Evolutionary conservation across 2,888 invertebrate species (phyloP), one percentile per base, ranked within the genome.

Genomic region (Cerastoderma edule): DNA sequence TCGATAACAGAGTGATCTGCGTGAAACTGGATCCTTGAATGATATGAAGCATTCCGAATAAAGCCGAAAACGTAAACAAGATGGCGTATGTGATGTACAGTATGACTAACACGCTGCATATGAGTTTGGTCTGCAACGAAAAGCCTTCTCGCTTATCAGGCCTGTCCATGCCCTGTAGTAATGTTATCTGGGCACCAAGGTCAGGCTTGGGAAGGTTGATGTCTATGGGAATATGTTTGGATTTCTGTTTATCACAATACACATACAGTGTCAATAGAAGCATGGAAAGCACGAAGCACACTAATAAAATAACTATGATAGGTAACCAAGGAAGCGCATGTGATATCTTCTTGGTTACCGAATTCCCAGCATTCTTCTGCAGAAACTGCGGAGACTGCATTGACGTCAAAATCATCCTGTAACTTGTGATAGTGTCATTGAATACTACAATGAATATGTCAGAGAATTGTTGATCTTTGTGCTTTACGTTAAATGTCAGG

Each of bases 21-120:
- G 78, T 68, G 63, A 89, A 71, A 19, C 81, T 75, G 4, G 87
- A 78, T 19, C 81, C 80, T 54, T 89, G 87, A 6, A 87, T 78
- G 33, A 88, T 54, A 70, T 89, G 89, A 19, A 92, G 80, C 19
- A 91, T 53, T 6, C 86, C 87, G 64, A 89, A 87, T 22, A 89
- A 83, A 46, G 88, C 79, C 22, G 88, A 87, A 69, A 91, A 89
- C 24, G 90, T 87, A 74, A 90, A 90, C 32, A 90, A 66, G 1
- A 90, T 33, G 24, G 86, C 89, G 76, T 91, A 91, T 0, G 86
- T 57, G 4, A 90, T 67, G 67, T 90, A 89, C 30, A 90, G 75
- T 1, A 85, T 60, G 1, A 84, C 74, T n/a, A 90, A 84, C 0
- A 83, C 63, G 53, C 84, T 73, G 56, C 84, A 82, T 8, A 89